Base-by-base conservation (phyloP, 2,113 vertebrate genomes). In the Corydoras sp. region DNA sequence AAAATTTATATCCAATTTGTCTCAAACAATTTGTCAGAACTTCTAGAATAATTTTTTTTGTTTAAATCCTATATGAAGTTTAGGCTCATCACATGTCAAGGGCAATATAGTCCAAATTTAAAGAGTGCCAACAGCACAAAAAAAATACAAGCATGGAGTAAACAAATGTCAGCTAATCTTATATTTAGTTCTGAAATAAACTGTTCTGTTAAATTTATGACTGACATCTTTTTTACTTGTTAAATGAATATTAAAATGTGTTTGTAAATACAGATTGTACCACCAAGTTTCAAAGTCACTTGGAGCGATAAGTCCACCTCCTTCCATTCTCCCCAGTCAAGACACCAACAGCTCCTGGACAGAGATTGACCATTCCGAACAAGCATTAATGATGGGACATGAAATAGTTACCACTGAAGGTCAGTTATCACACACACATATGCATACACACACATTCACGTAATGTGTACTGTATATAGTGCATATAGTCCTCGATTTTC, bases 261-360 rank as follows among this genome's bases (percentile, higher is more conserved):
- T 29, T 14, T 14, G 35, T 55, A 18, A 31, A 55, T 35, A 54
- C 72, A 80, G 78, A 50, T 68, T 80, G 43, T 80, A 80, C 50
- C 61, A 80, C 56, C 76, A 77, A 50, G 64, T 79, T 62, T 73
- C 68, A 29, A 72, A 72, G 43, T 51, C 56, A 50, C 58, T 65
- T n/a, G 18, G 71, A 72, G 62, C 65, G 56, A 13, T 62, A 55
- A 72, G 71, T 65, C 71, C 62, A 51, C 56, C 71, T 2, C 29
- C 43, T 3, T 51, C 62, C 3, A 50, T 65, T 65, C 62, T 65
- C 4, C 62, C 71, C 55, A 65, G 11, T 43, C 62, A 58, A 59
- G 71, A 72, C n/a, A 30, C 62, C 5, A 59, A 48, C 14, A 31
- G 51, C 9, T 51, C 71, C 43, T 58, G 32, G 62, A 14, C 58